Conservation (phyloP, 2,888 invertebrate genomes). For the Thymelicus acteon region DNA sequence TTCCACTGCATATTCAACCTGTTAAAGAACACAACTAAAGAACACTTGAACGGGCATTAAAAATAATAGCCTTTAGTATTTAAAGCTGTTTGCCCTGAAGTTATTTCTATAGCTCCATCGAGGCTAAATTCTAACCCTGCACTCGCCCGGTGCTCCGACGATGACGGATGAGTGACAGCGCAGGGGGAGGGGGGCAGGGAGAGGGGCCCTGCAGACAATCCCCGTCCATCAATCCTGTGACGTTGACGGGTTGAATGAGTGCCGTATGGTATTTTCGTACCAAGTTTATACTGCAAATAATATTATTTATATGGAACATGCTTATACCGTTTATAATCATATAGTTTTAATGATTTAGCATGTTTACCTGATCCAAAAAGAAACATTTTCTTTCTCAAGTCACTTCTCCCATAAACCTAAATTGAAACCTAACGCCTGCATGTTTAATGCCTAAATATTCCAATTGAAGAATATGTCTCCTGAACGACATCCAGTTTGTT, state of each 20-base stretch:
- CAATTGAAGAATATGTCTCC: too few species aligned
- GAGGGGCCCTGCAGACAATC: constrained; percentile 67
- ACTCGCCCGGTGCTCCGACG: constrained; percentile 50
- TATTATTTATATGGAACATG: neutral
- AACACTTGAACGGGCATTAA: neutral
- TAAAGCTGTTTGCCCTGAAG: constrained; percentile 5
- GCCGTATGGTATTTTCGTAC: constrained; percentile 40
- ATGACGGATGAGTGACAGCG: constrained; percentile 69
- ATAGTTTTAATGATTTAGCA: too few species aligned
- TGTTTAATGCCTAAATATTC: too few species aligned
- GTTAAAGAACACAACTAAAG: neutral
- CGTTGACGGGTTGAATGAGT: constrained; percentile 65
- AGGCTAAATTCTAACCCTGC: constrained; percentile 29
- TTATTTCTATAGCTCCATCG: constrained; percentile 14
- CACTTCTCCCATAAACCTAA: too few species aligned
- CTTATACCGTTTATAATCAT: too few species aligned
- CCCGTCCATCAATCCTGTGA: constrained; percentile 70
- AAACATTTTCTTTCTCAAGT: too few species aligned
- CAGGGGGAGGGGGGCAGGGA: constrained; percentile 42
- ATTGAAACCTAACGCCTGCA: too few species aligned
- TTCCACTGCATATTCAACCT: too few species aligned
- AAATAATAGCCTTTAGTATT: constrained; percentile 1
- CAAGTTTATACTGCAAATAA: constrained; percentile 19
- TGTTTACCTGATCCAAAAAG: too few species aligned
- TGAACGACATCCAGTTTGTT: neutral